Conservation (phyloP, 2,888 invertebrate genomes). For the Thyatira batis region DNA sequence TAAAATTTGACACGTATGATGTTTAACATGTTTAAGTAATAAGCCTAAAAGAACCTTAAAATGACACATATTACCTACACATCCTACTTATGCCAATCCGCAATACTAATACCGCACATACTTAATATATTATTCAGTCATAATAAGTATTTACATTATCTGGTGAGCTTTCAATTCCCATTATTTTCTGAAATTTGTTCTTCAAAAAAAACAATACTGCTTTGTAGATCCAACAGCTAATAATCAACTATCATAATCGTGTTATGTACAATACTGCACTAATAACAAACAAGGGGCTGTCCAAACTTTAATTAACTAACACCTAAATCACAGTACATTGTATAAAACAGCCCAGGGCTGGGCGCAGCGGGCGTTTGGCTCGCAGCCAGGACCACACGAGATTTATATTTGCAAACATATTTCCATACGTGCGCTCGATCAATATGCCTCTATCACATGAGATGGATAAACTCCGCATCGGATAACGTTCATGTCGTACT, state of each 20-base stretch:
- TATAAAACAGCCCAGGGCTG: conserved; percentile 32
- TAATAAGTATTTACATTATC: too few species aligned
- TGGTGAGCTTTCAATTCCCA: too few species aligned
- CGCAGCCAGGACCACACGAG: conserved; percentile 57
- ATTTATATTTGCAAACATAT: conserved; percentile 59
- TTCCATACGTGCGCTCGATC: conserved; percentile 46
- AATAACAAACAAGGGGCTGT: conserved; percentile 15
- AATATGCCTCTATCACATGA: conserved; percentile 36
- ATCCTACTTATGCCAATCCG: too few species aligned
- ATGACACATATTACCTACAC: too few species aligned
- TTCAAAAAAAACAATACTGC: too few species aligned
- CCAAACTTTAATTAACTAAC: conserved; percentile 44
- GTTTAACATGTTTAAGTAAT: not conserved
- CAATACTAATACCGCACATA: too few species aligned
- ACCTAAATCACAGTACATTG: conserved; percentile 48
- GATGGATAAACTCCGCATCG: conserved; percentile 23
- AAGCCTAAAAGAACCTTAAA: too few species aligned
- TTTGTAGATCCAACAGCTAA: too few species aligned
- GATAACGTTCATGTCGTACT: conserved; percentile 19
- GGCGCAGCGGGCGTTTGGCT: conserved; percentile 47
- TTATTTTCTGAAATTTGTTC: too few species aligned
- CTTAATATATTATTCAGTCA: too few species aligned
- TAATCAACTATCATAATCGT: too few species aligned
- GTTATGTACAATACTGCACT: not conserved
- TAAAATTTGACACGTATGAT: not conserved